These are phyloP conservation scores for Leuciscus idus DNA, from an alignment of 2,113 vertebrate genomes.

Conservation along the genomic window DNA sequence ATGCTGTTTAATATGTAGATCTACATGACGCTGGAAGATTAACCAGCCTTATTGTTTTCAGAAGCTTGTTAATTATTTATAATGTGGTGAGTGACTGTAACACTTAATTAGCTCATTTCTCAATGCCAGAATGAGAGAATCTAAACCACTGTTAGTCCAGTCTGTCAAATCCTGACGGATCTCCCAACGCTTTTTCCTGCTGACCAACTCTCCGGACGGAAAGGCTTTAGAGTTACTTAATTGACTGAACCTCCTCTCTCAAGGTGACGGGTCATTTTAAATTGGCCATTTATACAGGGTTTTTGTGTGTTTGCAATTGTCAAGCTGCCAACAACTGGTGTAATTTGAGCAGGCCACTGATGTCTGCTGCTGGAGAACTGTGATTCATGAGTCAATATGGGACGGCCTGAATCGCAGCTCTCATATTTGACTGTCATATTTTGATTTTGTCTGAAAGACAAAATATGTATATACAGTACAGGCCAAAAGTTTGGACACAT, in stretches of 20 bases:
- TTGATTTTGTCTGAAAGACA: not conserved
- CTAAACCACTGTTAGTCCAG: not conserved
- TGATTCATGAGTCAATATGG: not conserved
- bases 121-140: not conserved
- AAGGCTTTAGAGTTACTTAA: slow-evolving; percentile 44
- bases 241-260: slow-evolving; percentile 24
- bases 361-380: not conserved
- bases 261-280: slow-evolving; percentile 26
- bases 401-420: not conserved
- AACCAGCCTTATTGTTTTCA: not conserved
- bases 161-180: not conserved
- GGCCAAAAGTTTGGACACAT: too few species aligned
- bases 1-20: not conserved
- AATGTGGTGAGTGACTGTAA: not conserved
- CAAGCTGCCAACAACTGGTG: not conserved
- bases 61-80: slow-evolving; percentile 17
- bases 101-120: not conserved
- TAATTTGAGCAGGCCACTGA: not conserved
- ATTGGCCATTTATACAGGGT: slow-evolving; percentile 24
- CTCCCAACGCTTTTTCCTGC: not conserved
- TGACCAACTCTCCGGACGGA: not conserved
- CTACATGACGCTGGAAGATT: not conserved
- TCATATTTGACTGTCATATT: not conserved
- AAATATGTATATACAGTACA: too few species aligned
- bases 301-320: slow-evolving; percentile 13